A percentile compares a stretch with the other conserved stretches of the same genome.
These are phyloP conservation scores for Protophormia terraenovae DNA, from an alignment of 2,888 invertebrate species.

Conservation along the genomic window DNA sequence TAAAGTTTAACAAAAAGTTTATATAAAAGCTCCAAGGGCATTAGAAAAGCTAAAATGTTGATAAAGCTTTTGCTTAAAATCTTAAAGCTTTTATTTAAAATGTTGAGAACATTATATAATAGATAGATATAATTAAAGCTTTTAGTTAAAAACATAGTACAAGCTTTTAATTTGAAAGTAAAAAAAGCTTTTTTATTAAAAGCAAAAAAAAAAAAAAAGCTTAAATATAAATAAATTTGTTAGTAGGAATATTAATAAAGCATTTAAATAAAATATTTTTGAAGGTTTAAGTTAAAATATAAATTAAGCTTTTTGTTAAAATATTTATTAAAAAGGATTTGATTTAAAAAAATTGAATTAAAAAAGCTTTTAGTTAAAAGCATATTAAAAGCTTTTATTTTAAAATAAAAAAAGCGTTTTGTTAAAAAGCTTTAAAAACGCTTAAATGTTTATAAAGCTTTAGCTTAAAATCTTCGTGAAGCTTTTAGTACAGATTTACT, in stretches of 20 bases:
- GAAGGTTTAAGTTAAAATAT: too few species aligned
- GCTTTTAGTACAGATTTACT: too few species aligned
- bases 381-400: too few species aligned
- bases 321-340: neutral
- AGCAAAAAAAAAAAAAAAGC: neutral
- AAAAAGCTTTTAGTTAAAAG: neutral
- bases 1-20: too few species aligned
- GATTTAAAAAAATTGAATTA: neutral
- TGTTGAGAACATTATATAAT: too few species aligned
- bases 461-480: too few species aligned
- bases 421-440: too few species aligned
- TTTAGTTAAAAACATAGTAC: neutral
- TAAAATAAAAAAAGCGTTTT: neutral
- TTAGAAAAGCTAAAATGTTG: too few species aligned
- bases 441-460: too few species aligned
- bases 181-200: neutral
- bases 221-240: too few species aligned
- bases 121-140: neutral
- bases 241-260: neutral
- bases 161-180: too few species aligned
- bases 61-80: neutral
- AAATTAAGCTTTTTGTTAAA: neutral
- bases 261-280: neutral
- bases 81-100: neutral
- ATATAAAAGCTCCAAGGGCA: too few species aligned